A percentile compares a stretch with the other conserved stretches of the same genome.
These are phyloP conservation scores for Amorpha juglandis DNA, from an alignment of 2,888 invertebrate genomes.

Conservation along the genomic window DNA sequence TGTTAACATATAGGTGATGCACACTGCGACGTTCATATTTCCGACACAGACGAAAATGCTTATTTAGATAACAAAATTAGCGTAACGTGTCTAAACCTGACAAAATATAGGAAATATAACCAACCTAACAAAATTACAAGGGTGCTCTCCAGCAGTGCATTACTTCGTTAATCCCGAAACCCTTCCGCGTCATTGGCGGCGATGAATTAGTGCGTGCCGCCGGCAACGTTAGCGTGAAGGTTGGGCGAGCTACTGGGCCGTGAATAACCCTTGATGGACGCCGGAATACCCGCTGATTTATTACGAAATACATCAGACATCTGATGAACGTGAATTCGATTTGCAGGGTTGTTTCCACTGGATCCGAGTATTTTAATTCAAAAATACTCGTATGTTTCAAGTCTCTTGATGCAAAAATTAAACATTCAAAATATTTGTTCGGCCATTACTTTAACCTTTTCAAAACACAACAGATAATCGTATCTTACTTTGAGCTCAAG, in stretches of 20 bases:
- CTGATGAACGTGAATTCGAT: background rate
- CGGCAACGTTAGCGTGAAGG: constrained; percentile 22
- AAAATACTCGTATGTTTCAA: no score
- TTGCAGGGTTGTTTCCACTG: background rate
- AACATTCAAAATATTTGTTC: background rate
- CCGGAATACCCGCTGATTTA: constrained; percentile 18
- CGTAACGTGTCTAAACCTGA: background rate
- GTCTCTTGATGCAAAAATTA: background rate
- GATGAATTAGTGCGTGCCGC: constrained; percentile 49
- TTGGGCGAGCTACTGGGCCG: constrained; percentile 16
- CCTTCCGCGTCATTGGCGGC: constrained; percentile 61
- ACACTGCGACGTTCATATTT: no score
- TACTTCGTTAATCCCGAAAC: constrained; percentile 63
- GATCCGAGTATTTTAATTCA: no score
- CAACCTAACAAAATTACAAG: constrained; percentile 14
- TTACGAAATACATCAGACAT: constrained; percentile 10
- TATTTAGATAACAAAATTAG: no score
- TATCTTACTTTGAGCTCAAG: no score
- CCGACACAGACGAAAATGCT: no score
- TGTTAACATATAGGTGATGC: no score
- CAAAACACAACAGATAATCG: no score
- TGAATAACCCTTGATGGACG: constrained; percentile 24
- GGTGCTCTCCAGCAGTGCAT: constrained; percentile 17
- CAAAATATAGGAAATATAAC: background rate
- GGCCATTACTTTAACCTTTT: background rate